Conservation (phyloP, 2,113 vertebrate genomes). For the Myotis yumanensis region DNA sequence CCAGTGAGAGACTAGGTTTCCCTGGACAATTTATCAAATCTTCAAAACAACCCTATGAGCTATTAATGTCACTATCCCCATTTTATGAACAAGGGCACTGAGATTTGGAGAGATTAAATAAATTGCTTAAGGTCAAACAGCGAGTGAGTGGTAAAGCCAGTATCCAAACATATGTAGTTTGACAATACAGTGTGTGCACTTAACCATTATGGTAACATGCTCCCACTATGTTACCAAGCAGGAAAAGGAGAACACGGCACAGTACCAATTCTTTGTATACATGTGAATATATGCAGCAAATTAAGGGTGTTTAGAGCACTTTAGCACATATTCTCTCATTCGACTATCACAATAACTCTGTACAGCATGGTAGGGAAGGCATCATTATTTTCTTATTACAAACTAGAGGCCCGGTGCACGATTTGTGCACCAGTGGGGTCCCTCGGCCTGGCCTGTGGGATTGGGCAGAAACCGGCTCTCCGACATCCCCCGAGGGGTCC, state of each 20-base stretch:
- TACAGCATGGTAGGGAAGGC: neutral
- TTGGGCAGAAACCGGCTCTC: too few relatives aligned
- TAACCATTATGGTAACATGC: neutral
- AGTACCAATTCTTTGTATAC: neutral
- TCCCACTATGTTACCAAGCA: neutral
- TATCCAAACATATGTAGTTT: neutral
- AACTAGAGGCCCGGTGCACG: too few relatives aligned
- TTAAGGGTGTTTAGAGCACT: neutral
- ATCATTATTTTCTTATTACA: neutral
- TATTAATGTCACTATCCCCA: neutral
- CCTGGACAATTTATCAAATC: slow-evolving; percentile 32
- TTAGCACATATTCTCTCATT: neutral
- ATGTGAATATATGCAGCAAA: neutral
- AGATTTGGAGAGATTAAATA: slow-evolving; percentile 17
- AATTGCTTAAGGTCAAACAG: neutral
- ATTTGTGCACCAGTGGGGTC: too few relatives aligned
- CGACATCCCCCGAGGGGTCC: too few relatives aligned
- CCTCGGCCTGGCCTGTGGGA: too few relatives aligned
- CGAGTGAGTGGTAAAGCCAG: neutral
- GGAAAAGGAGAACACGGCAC: neutral
- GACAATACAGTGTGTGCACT: neutral
- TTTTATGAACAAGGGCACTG: neutral
- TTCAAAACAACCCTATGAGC: neutral
- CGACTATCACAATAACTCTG: neutral
- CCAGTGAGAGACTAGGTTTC: neutral